Conservation (phyloP, 2,888 invertebrate genomes). For the Vannuccia rotundouncinata region DNA sequence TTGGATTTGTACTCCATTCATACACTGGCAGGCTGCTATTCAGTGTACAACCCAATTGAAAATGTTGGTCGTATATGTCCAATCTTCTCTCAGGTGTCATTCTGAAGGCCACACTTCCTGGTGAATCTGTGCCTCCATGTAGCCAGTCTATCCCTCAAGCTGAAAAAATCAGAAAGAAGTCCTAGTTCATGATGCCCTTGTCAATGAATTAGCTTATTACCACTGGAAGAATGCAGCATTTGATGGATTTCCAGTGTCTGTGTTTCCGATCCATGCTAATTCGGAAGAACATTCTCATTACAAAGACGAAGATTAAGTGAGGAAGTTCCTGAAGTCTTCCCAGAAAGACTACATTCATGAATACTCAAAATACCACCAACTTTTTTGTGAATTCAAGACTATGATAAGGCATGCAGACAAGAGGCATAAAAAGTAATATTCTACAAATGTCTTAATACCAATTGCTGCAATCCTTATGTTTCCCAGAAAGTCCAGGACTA, state of each 20-base stretch:
- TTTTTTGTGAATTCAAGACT: background rate
- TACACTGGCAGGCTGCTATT: background rate
- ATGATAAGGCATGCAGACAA: background rate
- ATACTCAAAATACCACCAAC: background rate
- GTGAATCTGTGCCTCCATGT: background rate
- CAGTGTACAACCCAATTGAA: background rate
- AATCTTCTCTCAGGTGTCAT: background rate
- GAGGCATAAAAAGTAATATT: background rate
- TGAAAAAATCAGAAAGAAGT: background rate
- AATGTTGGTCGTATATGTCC: background rate
- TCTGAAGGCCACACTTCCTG: background rate
- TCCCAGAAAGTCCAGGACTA: background rate
- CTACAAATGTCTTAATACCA: background rate
- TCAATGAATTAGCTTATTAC: background rate
- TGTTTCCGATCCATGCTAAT: background rate
- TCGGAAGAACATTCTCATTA: background rate
- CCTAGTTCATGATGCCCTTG: background rate
- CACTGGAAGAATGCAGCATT: background rate
- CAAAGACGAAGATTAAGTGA: background rate
- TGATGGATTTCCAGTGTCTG: background rate
- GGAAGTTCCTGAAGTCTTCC: background rate
- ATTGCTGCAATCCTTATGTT: background rate
- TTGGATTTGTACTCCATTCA: background rate
- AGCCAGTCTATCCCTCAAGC: background rate
- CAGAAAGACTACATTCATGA: background rate